These are phyloP conservation scores for Linyphia triangularis DNA, from an alignment of 2,888 invertebrate genomes.

Conservation along the genomic window DNA sequence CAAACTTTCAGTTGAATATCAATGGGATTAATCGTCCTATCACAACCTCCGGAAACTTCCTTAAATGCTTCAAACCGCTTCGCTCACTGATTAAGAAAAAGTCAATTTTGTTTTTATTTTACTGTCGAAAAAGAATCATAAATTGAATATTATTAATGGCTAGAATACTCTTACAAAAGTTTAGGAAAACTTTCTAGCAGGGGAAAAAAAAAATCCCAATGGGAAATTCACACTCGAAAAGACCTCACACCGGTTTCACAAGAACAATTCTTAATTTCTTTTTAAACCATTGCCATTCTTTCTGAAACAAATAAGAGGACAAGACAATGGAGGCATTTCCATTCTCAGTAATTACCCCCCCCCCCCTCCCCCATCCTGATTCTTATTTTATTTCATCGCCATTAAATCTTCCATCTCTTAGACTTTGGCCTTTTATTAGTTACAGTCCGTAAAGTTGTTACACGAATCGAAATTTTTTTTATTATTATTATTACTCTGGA, in stretches of 20 bases:
- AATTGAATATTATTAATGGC: background rate
- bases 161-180: background rate
- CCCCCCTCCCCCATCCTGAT: no score
- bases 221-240: background rate
- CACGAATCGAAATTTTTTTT: background rate
- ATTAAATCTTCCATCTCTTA: no score
- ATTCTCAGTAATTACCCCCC: background rate
- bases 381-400: background rate
- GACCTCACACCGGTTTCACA: background rate
- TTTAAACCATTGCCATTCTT: background rate
- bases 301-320: background rate
- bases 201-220: background rate
- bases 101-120: background rate
- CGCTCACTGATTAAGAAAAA: no score
- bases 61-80: no score
- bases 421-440: background rate
- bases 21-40: no score
- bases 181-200: background rate
- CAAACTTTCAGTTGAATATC: no score
- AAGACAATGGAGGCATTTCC: background rate
- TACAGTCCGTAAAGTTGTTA: background rate
- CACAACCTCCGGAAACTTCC: no score
- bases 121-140: background rate
- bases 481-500: background rate
- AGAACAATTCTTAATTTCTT: background rate